Evolutionary conservation across 2,113 vertebrate genomes (phyloP), one percentile per base, ranked within the genome.

Genomic region (Gymnobelideus leadbeateri): DNA sequence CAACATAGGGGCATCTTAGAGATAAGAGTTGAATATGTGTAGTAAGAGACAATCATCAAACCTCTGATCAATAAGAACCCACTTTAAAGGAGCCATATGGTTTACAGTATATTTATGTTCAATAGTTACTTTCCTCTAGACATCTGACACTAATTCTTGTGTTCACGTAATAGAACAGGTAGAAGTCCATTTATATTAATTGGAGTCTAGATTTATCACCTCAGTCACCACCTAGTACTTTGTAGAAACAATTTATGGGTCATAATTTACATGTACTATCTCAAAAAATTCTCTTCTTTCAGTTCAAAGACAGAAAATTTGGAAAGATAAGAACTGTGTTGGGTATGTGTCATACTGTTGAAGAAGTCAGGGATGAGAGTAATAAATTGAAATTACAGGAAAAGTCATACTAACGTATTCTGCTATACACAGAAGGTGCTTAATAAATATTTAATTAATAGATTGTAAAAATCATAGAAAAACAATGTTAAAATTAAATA

Each of bases 111-210:
- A 51, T 90, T 93, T 96, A 93, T 92, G 54, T 4, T 94, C 92
- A 91, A 90, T 97, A 51, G 91, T 95, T 94, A 93, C 95, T 77
- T 96, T 97, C 95, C 47, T 96, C 47, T 96, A 97, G 96, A 97
- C 91, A 97, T 96, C 96, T 96, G 94, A 53, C 96, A 96, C 96
- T 95, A 57, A 95, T 95, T 93, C 89, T 89, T 89, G 52, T 95
- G 92, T 90, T 95, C 61, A 94, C 57, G 95, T 97, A 97, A 94
- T 91, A 96, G 54, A 93, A 52, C 54, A 97, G 91, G 93, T 96
- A 96, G 90, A 93, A 92, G 54, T 96, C 96, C 54, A 96, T 98
- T 96, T 97, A 92, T 97, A 94, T 96, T 97, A 94, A 95, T 97
- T 98, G 96, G 54, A 53, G 91, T 89, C 57, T 90, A 47, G 61